A percentile compares a stretch with the other conserved stretches of the same genome.
These are phyloP conservation scores for Endotricha flammealis DNA, from an alignment of 2,888 invertebrate species.

Conservation along the genomic window DNA sequence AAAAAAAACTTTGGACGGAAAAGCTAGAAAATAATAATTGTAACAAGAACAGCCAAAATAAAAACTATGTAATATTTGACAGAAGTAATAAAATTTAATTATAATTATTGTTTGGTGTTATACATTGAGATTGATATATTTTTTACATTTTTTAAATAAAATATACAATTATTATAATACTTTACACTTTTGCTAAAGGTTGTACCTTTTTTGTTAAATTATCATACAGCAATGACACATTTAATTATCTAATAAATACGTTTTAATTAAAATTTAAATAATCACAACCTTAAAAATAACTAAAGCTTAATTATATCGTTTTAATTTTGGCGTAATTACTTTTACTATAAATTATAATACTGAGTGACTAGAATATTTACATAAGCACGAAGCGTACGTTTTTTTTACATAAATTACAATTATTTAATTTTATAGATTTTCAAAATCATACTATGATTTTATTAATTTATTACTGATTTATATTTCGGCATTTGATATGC, in stretches of 20 bases:
- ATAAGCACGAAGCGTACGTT: conserved; percentile 1
- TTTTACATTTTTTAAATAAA: background rate
- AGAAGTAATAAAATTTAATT: background rate
- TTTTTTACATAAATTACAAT: conserved; percentile 9
- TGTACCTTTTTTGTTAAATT: conserved; percentile 3
- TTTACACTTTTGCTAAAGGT: conserved; percentile 7
- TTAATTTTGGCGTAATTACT: conserved; percentile 34
- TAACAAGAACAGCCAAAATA: too few species aligned
- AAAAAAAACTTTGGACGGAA: conserved; percentile 4
- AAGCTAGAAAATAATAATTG: background rate
- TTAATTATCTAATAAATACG: conserved; percentile 1
- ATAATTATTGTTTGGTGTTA: conserved; percentile 10
- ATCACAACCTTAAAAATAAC: conserved; percentile 55
- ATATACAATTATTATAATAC: background rate
- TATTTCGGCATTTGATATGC: conserved; percentile 45
- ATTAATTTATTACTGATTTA: conserved; percentile 21
- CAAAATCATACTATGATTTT: conserved; percentile 26
- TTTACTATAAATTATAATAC: conserved; percentile 15
- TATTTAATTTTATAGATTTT: conserved; percentile 21
- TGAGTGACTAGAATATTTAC: conserved; percentile 14
- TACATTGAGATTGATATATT: conserved; percentile 1
- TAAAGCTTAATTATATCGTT: conserved; percentile 33
- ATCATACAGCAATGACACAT: conserved; percentile 3
- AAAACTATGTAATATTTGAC: background rate
- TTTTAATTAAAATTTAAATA: conserved; percentile 29